phyloP scores from a whole-genome alignment of 2,113 vertebrate species.

The Natator depressus region DNA sequence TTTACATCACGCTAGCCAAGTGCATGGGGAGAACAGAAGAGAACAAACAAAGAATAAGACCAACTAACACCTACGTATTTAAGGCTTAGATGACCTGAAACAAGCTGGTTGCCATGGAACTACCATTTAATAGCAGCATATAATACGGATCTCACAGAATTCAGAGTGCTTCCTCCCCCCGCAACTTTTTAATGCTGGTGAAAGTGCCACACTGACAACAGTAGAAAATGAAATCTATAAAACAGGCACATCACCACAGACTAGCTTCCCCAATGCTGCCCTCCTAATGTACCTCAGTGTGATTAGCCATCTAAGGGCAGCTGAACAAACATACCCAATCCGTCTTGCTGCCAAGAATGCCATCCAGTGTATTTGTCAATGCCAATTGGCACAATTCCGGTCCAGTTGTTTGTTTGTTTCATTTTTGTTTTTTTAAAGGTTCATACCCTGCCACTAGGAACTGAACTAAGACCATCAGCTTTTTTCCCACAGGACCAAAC shows the following conservation, averaged over 20 bases:
- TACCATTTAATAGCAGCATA: not conserved
- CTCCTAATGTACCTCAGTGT: not conserved
- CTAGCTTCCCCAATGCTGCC: not conserved
- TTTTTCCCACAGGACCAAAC: not conserved
- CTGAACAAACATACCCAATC: not conserved
- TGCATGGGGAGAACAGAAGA: not conserved
- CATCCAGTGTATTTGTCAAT: not conserved
- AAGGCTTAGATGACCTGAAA: not conserved
- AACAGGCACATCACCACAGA: not conserved
- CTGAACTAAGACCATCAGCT: not conserved
- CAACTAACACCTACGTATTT: not conserved
- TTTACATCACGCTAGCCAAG: not conserved
- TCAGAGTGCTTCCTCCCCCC: not conserved
- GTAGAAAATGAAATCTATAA: not conserved
- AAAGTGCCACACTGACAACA: not conserved
- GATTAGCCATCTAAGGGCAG: not conserved
- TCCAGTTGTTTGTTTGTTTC: not conserved
- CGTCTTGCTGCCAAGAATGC: not conserved
- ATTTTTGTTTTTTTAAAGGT: not conserved
- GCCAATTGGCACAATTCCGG: accelerated
- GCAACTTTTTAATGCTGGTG: not conserved
- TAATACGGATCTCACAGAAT: not conserved
- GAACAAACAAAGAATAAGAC: not conserved
- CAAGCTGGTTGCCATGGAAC: not conserved
- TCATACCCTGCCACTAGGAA: not conserved